Evolutionary conservation across 1,140 invertebrate genomes (phyloP), one percentile per base, ranked within the genome.

Genomic region (Nephila pilipes): DNA sequence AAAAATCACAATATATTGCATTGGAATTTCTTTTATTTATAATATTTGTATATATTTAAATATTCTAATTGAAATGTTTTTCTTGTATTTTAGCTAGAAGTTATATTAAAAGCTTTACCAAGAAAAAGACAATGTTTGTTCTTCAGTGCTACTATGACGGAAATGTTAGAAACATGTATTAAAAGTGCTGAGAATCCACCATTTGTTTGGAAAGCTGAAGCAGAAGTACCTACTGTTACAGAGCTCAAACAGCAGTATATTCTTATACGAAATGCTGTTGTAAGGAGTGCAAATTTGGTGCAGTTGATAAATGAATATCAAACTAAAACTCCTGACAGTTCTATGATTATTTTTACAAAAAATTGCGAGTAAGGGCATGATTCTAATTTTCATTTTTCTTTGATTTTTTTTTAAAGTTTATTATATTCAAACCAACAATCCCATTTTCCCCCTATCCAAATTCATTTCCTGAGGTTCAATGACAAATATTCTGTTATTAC

Each of bases 101-200:
- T 97, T 87, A 99, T 99, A 94, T 97, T 99, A 95, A 95, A 96
- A 93, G 96, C 97, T 14, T 95, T 99, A 75, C 98, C 99, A 0
- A 97, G 97, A 94, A 96, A 97, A 79, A 96, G 97, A 94, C 98
- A 98, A 95, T 98, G 97, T 32, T 96, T 99, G 57, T 96, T 99
- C 38, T 99, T 99, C 95, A 99, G 99, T 91, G 99, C 99, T 2
- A 99, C 99, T 22, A 98, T 99, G 95, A 99, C 98, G 14, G 97
- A 99, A 95, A 97, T 97, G 93, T 95, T 98, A 46, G 96, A 97
- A 90, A 97, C 97, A 95, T 96, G 98, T 25, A 97, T 97, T 95
- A 95, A 96, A 94, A 96, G 97, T 8, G 97, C 97, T 25, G 95
- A 96, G 2, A 96, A 96, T 94, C 96, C 97, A 94, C 96, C 96